Conservation (phyloP, 1,140 invertebrate genomes). For the Drosophila nigromelanica region DNA sequence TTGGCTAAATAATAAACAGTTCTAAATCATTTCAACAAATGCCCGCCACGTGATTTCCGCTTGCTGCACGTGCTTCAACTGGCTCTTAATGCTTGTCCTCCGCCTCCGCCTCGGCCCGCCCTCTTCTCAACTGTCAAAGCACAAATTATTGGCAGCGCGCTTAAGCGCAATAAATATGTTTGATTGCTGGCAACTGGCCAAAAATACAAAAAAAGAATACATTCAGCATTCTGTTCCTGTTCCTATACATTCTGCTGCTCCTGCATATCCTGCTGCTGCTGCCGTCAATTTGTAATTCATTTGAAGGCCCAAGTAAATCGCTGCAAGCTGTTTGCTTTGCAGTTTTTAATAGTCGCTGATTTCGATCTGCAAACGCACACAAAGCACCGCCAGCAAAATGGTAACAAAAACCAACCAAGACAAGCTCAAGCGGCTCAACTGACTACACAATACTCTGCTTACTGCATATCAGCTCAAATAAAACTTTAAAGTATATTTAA, state of each 20-base stretch:
- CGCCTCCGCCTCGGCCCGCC: background rate
- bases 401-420: constrained; percentile 72
- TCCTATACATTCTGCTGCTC: constrained; percentile 17
- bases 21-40: constrained; percentile 79
- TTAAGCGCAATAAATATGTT: constrained; percentile 80
- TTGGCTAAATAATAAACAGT: constrained; percentile 62
- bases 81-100: background rate
- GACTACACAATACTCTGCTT: no score
- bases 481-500: no score
- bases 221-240: constrained; percentile 8
- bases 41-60: constrained; percentile 70
- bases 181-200: constrained; percentile 72
- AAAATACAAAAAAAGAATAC: constrained; percentile 19
- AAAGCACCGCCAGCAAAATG: constrained; percentile 19
- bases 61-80: constrained; percentile 64
- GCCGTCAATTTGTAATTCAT: constrained; percentile 66
- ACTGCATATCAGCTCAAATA: no score
- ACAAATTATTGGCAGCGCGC: constrained; percentile 77
- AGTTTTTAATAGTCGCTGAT: constrained; percentile 64
- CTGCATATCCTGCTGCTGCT: constrained; percentile 16
- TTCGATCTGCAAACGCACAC: constrained; percentile 11
- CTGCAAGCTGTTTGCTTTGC: constrained; percentile 59
- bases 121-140: constrained; percentile 48
- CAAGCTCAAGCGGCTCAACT: background rate
- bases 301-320: constrained; percentile 58